Evolutionary conservation across 2,113 vertebrate genomes (phyloP), one percentile per base, ranked within the genome.

Genomic region (Trematomus loennbergii): DNA sequence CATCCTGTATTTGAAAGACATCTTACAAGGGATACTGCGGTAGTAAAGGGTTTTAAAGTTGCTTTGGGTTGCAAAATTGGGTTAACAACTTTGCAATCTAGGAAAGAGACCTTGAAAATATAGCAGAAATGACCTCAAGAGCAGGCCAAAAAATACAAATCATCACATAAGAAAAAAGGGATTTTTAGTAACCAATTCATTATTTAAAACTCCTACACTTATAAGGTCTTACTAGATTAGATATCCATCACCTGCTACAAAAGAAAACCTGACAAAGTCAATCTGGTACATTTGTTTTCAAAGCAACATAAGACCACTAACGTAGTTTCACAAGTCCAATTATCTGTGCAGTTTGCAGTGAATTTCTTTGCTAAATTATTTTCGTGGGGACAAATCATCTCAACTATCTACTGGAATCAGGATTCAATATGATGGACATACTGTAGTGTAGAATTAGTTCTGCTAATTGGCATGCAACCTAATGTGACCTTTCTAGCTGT

Each of bases 341-440:
- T n/a, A 77, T 70, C n/a, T 80, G 72, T 74, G 68, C 79, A 67
- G 49, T 53, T 67, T 68, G 53, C 55, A 77, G 49, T 75, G 61
- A 43, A 67, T 62, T 8, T 18, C 49, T 72, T 43, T 50, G 33
- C 43, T 12, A 20, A 59, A 13, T 49, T 8, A 54, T 29, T 33
- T 66, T 11, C 9, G 29, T 10, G 3, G 36, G 17, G 46, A 22
- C 11, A 64, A 57, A 52, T n/a, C 10, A n/a, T 69, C 8, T 9
- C n/a, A 29, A 53, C 40, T 18, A n/a, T 45, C 46, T 48, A n/a
- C 48, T 46, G 50, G 40, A 75, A 48, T 40, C 12, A 33, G 2
- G 12, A 33, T 53, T 9, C n/a, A 12, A 36, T 9, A 46, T 62
- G 61, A 75, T 62, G 12, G 58, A 43, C 53, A 20, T 29, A 64